Evolutionary conservation across 37 sponge, comb jelly and placozoan genomes (phyloP), one percentile per base, ranked within the genome.

Genomic region (Aphrocallistes beatrix): DNA sequence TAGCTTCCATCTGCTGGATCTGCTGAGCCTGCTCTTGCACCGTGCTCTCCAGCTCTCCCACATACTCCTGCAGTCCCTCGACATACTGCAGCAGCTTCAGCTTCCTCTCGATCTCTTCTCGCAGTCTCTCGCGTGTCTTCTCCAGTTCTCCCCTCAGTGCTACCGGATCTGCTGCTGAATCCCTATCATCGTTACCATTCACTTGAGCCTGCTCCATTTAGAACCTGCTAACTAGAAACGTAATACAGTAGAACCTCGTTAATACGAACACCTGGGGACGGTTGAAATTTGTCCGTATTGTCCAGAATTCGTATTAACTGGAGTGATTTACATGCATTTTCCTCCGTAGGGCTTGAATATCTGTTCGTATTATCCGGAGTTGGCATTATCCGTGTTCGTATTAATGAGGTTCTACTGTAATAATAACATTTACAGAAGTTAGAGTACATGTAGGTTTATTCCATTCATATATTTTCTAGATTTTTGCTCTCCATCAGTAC

Each of bases 401-500:
- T n/a, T n/a, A n/a, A n/a, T n/a, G n/a, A n/a, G n/a, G n/a, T n/a
- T n/a, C n/a, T n/a, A n/a, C n/a, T n/a, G n/a, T n/a, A n/a, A n/a
- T n/a, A n/a, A n/a, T n/a, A n/a, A n/a, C n/a, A n/a, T n/a, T n/a
- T n/a, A n/a, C n/a, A n/a, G n/a, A n/a, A n/a, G n/a, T n/a, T n/a
- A n/a, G n/a, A n/a, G n/a, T n/a, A n/a, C n/a, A n/a, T n/a, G n/a
- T n/a, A n/a, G n/a, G n/a, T n/a, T 45, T 10, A 23, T 47, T 36
- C 39, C 50, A 30, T 51, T 9, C 23, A 47, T 83, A 36, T 38
- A 39, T 3, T 51, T 39, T 82, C 0, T 84, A 94, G 96, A 93
- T 98, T 50, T 98, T 98, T 92, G 99, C 99, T 23, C 96, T 98
- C 38, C 99, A 98, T 85, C 99, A 98, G 82, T 98, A 93, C 92